Base-by-base conservation (phyloP, 2,797 vertebrate species). In the Microhierax caerulescens region DNA sequence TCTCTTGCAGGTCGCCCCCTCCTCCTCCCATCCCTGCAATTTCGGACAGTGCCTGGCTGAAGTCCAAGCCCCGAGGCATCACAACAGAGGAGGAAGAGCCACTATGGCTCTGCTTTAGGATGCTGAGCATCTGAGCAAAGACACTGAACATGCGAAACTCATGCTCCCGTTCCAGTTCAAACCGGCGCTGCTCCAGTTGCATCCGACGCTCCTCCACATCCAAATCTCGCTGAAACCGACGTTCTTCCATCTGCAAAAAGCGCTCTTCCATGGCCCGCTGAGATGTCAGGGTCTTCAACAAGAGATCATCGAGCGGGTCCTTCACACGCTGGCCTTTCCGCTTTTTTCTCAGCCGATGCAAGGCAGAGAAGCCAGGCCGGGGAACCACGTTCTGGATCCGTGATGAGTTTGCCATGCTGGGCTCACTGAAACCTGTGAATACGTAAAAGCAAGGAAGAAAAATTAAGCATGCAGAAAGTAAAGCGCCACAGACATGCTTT, bases 131-230 rank as follows among this genome's bases (percentile, higher is more conserved):
- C 95, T 98, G 97, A 3, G 98, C 98, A 39, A 99, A 98, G 93
- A 99, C 97, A 30, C 3, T 67, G 90, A 99, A 98, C 93, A 99
- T 98, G 72, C 98, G 98, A 37, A 99, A 98, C 96, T 99, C 98
- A 1, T 99, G 98, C 53, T 99, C 98, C 18, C 98, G 98, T 85
- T 99, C 98, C 96, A 98, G 97, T 54, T 98, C 98, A 5, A 98
- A 98, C 57, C 99, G 97, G 28, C 97, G 98, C 85, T 96, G 99
- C 94, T 99, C 99, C 93, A 98, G 95, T 21, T 98, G 98, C 83
- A 99, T 98, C 67, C 99, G 97, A 6, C 98, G 98, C 94, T 99
- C 98, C 95, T 99, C 99, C 1, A 97, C 98, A 1, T 98, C 98
- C 77, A 97, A 77, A 88, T 99, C 98, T 21, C 98, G 98, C 94